phyloP scores from a whole-genome alignment of 2,113 vertebrate species.

The Lota lota region DNA sequence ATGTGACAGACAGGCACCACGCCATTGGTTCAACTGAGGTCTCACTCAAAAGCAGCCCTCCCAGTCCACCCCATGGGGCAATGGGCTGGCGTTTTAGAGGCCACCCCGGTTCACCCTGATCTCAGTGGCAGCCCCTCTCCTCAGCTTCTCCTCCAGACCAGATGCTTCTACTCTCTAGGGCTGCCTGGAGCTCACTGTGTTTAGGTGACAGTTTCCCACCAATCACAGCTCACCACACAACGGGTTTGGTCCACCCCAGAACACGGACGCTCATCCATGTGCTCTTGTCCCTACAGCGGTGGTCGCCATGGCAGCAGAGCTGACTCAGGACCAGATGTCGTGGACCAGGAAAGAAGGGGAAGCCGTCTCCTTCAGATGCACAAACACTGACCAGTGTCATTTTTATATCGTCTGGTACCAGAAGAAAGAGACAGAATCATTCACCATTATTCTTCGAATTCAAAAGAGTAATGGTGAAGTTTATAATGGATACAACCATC shows the following conservation, averaged over 20 bases:
- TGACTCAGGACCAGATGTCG: not conserved
- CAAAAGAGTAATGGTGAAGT: not conserved
- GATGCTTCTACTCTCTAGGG: not conserved
- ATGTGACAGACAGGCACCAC: no score
- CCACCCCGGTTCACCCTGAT: not conserved
- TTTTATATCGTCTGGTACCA: not conserved
- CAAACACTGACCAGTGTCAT: not conserved
- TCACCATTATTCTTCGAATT: not conserved
- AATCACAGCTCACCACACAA: no score
- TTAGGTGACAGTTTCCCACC: not conserved
- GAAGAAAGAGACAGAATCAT: not conserved
- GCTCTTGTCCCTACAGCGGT: not conserved
- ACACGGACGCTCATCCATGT: not conserved
- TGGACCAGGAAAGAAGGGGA: not conserved
- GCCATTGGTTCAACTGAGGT: no score
- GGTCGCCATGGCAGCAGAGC: constrained; percentile 3
- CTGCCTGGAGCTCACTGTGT: not conserved
- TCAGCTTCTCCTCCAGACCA: not conserved
- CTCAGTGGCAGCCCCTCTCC: not conserved
- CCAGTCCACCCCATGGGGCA: no score
- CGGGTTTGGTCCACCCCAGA: no score
- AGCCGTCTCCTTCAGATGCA: constrained; percentile 2
- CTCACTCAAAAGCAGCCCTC: no score
- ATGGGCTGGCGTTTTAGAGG: not conserved
- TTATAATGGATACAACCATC: not conserved